Evolutionary conservation across 1,140 invertebrate genomes (phyloP).

Genomic region (Campoletis sonorensis): DNA sequence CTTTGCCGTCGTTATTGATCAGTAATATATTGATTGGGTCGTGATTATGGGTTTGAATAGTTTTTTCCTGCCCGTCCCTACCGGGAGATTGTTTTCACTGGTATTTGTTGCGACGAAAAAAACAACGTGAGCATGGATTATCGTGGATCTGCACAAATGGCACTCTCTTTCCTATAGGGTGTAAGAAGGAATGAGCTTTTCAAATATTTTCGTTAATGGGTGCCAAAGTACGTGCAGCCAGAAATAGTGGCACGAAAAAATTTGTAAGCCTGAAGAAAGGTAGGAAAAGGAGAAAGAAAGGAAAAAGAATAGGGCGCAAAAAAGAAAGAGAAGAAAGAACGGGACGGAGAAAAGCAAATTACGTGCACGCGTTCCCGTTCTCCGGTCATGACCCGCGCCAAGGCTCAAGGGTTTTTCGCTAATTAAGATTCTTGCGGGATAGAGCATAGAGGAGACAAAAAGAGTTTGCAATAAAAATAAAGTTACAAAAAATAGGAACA

Average conservation of each 20-base stretch:
- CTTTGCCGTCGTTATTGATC: no score
- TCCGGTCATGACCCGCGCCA: slow-evolving; percentile 21
- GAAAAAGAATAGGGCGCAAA: no score
- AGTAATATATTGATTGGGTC: no score
- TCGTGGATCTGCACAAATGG: neutral
- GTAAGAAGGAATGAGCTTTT: neutral
- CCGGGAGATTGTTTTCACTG: no score
- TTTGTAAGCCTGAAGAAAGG: neutral
- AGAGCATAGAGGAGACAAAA: slow-evolving; percentile 12
- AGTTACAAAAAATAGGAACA: neutral
- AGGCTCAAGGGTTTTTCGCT: slow-evolving; percentile 39
- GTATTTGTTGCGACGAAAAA: no score
- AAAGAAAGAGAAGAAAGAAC: slow-evolving; percentile 1
- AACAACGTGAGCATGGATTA: no score
- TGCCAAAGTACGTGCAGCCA: neutral
- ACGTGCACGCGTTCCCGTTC: slow-evolving; percentile 40
- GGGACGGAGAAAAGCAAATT: slow-evolving; percentile 29
- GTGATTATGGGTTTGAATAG: no score
- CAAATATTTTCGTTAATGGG: neutral
- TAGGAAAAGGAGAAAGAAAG: neutral
- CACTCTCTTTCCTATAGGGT: neutral
- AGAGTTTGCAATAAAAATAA: slow-evolving; percentile 31
- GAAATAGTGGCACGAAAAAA: neutral
- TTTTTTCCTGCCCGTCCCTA: no score
- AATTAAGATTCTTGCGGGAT: slow-evolving; percentile 38